A percentile compares a stretch with the other conserved stretches of the same genome.
phyloP scores from a whole-genome alignment of 2,113 vertebrate genomes.

The Lampris incognitus region DNA sequence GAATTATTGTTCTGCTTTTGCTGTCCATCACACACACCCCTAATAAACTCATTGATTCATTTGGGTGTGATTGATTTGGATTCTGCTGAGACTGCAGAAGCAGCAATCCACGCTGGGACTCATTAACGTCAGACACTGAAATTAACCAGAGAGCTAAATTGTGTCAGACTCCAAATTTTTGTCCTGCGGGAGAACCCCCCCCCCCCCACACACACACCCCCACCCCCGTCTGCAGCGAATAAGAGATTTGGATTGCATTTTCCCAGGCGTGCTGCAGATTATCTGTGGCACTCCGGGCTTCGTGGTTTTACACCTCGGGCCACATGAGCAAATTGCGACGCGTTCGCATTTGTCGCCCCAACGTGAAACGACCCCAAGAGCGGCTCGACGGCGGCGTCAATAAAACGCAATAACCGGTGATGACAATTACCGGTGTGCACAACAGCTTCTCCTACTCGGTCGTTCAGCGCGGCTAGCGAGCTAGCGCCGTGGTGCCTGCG shows the following conservation, averaged over 20 bases:
- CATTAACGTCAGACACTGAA: slow-evolving; percentile 65
- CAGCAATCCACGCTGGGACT: slow-evolving; percentile 66
- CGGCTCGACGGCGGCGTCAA: too few relatives aligned
- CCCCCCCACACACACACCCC: too few relatives aligned
- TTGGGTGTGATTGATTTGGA: slow-evolving; percentile 51
- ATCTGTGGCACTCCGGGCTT: slow-evolving; percentile 30
- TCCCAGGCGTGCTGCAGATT: slow-evolving; percentile 42
- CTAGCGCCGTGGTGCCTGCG: slow-evolving; percentile 65
- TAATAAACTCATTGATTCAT: slow-evolving; percentile 48
- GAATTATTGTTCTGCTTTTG: slow-evolving; percentile 76
- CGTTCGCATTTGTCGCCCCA: background rate
- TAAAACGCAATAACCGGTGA: background rate
- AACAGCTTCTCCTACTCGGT: slow-evolving; percentile 20
- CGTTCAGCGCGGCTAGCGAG: slow-evolving; percentile 70
- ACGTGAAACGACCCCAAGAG: background rate
- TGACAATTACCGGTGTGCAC: slow-evolving; percentile 15
- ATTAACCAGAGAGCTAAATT: slow-evolving; percentile 31
- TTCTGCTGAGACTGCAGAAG: slow-evolving; percentile 68
- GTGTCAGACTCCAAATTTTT: slow-evolving; percentile 2
- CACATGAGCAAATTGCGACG: slow-evolving; percentile 56
- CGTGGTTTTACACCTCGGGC: slow-evolving; percentile 36
- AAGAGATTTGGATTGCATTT: slow-evolving; percentile 46
- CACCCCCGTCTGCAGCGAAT: background rate
- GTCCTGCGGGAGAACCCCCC: background rate
- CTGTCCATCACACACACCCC: slow-evolving; percentile 66